A percentile compares a stretch with the other conserved stretches of the same genome.
Conservation (phyloP, 2,113 vertebrate genomes). For the Laticauda laticaudata region DNA sequence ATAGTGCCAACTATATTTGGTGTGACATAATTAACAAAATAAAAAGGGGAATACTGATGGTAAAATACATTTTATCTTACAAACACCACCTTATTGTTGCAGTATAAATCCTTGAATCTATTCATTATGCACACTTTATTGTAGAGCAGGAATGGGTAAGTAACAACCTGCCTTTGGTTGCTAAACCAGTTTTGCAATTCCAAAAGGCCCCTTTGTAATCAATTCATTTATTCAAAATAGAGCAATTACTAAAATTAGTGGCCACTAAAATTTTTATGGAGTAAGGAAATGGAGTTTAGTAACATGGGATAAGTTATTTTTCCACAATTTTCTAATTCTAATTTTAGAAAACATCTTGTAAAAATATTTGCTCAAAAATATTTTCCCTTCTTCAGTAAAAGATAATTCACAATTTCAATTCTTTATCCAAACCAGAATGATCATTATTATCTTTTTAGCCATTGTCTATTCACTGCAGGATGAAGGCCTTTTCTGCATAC, state of each 20-base stretch:
- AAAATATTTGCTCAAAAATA: background rate
- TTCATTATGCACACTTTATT: background rate
- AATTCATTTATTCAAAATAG: background rate
- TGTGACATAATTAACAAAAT: background rate
- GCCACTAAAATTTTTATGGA: background rate
- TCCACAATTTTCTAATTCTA: background rate
- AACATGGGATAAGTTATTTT: background rate
- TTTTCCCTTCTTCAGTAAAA: background rate
- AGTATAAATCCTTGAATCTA: background rate
- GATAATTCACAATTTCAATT: background rate
- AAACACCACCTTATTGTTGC: background rate
- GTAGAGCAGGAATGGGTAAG: background rate
- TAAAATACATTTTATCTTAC: background rate
- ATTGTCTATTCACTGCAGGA: background rate
- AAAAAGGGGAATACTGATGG: background rate
- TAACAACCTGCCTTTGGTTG: background rate
- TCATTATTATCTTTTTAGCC: background rate
- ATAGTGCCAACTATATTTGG: background rate
- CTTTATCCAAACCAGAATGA: background rate
- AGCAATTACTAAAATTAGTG: background rate
- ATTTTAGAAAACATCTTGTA: background rate
- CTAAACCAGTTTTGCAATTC: background rate
- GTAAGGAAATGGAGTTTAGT: background rate
- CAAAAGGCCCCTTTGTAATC: background rate
- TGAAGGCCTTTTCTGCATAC: background rate